Conservation (phyloP, 2,797 vertebrate species). For the Macropus fuliginosus region DNA sequence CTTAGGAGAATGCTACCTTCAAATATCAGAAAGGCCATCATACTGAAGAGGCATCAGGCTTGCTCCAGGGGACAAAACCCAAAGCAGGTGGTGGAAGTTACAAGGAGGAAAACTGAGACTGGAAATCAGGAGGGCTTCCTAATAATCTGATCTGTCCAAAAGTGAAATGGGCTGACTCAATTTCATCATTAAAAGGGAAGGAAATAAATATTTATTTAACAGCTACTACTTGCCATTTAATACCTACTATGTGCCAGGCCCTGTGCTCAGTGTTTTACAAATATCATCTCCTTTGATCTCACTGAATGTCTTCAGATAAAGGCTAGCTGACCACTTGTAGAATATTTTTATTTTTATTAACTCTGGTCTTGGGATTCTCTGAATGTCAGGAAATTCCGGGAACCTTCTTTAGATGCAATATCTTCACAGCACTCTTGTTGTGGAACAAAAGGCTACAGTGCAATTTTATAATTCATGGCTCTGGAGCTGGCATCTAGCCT, state of each 20-base stretch:
- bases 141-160: not conserved
- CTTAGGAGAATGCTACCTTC: not conserved
- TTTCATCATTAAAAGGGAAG: not conserved
- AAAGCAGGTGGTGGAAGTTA: not conserved
- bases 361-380: not conserved
- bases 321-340: not conserved
- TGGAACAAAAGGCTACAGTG: not conserved
- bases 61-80: not conserved
- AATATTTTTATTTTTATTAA: not conserved
- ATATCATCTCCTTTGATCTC: not conserved
- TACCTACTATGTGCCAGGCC: not conserved
- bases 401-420: not conserved
- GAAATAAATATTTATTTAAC: slow-evolving; percentile 9
- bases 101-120: not conserved
- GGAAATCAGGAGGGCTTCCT: not conserved
- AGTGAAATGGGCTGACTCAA: not conserved
- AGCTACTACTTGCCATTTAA: not conserved
- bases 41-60: not conserved
- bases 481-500: not conserved
- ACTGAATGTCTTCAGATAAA: not conserved
- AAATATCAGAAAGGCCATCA: not conserved
- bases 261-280: not conserved
- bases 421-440: not conserved
- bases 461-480: not conserved
- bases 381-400: not conserved